A percentile compares a stretch with the other conserved stretches of the same genome.
Evolutionary conservation across 2,888 invertebrate species (phyloP).

Genomic region (Archips xylosteana): DNA sequence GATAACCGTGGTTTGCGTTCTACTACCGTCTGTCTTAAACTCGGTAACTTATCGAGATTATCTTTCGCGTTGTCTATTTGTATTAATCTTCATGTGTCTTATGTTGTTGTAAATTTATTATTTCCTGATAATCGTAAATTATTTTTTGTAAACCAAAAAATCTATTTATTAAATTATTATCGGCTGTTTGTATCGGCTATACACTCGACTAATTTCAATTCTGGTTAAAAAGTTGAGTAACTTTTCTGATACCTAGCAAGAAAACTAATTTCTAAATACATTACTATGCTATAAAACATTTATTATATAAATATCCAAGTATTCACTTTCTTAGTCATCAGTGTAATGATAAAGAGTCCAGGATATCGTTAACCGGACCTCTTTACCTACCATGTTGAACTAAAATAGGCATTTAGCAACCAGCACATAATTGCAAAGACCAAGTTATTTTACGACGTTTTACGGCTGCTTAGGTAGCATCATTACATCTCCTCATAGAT

Average conservation of each 20-base stretch:
- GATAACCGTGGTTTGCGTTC: neutral
- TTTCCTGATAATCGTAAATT: too few relatives aligned
- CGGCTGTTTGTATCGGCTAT: too few relatives aligned
- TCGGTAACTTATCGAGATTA: too few relatives aligned
- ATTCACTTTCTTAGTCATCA: constrained; percentile 8
- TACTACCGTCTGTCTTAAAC: neutral
- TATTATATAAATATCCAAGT: neutral
- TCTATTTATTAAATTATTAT: too few relatives aligned
- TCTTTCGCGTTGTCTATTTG: too few relatives aligned
- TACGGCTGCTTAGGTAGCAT: constrained; percentile 2
- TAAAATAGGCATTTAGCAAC: neutral
- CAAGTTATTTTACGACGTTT: constrained; percentile 4
- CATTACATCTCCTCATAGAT: constrained; percentile 41
- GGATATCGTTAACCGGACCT: constrained; percentile 10
- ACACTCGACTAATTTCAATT: neutral
- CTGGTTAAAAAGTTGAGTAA: neutral
- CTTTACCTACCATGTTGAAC: constrained; percentile 16
- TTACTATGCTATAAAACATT: neutral
- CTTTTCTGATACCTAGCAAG: neutral
- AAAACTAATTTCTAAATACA: constrained; percentile 3
- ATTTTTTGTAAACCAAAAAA: too few relatives aligned
- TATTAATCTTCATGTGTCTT: too few relatives aligned
- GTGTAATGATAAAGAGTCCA: neutral
- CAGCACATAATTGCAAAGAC: constrained; percentile 1
- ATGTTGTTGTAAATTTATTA: too few relatives aligned